Base-by-base conservation (phyloP, 2,888 invertebrate genomes). In the Cyrtodaria siliqua region DNA sequence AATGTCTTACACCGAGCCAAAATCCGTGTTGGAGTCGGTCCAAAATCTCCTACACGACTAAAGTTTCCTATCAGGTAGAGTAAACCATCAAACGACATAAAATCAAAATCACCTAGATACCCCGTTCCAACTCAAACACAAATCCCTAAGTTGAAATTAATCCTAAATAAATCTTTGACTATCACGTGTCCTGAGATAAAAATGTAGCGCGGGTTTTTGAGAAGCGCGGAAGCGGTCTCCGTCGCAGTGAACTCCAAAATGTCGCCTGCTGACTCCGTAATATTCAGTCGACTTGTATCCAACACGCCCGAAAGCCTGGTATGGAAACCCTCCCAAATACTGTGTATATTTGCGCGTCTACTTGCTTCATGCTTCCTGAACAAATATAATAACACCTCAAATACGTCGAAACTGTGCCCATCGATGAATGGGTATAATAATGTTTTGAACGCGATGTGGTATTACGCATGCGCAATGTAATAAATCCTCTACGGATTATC, bases 391-490 rank as follows among this genome's bases (percentile, higher is more conserved):
- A 50, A 24, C 24, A 23, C 50, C 18, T 24, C 50, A 18, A 20
- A 50, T 50, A 50, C 50, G 24, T 50, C 50, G 50, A 50, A 50
- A 23, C 50, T 24, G 18, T 18, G 12, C 50, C 23, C 24, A 18
- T 12, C 50, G 50, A 50, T 74, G 57, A 74, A 74, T 74, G 73
- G 73, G 50, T 74, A 74, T 74, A 67, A 59, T 59, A 50, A 42
- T 67, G 55, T 55, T 67, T 52, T 29, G 66, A 64, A 75, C 75
- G 75, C 75, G 60, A 38, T 33, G 33, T n/a, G 60, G 67, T 57
- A 64, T 66, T 75, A 66, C 75, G 75, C 75, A 75, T 75, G 75
- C 75, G 75, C 75, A 61, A 33, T 4, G 33, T 12, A 33, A 33
- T 33, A 33, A 33, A 33, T 33, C 33, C 33, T 33, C 33, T 4